Evolutionary conservation across 2,113 vertebrate genomes (phyloP).

Genomic region (Tylochromis polylepis): DNA sequence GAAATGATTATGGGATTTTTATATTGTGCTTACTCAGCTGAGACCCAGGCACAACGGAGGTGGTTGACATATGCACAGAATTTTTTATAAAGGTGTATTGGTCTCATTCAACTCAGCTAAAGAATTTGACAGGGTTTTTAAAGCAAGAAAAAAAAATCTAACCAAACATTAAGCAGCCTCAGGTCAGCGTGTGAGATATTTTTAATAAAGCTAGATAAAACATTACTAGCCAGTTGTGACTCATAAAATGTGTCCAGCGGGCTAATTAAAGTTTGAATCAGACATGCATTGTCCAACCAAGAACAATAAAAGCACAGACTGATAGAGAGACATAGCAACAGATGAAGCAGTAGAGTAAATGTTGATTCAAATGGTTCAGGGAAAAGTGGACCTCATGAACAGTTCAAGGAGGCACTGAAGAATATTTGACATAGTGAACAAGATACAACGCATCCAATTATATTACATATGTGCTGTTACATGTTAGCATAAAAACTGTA

Average conservation of each 20-base stretch:
- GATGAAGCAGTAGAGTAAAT: neutral
- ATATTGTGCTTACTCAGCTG: conserved; percentile 54
- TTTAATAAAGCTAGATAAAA: conserved; percentile 13
- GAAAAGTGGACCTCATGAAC: neutral
- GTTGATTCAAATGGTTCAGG: neutral
- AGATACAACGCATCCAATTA: neutral
- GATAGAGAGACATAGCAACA: conserved; percentile 17
- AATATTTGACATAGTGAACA: neutral
- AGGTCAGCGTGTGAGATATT: neutral
- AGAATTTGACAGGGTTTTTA: neutral
- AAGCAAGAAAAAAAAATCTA: neutral
- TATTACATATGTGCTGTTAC: neutral
- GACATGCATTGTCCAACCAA: neutral
- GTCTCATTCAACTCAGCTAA: conserved; percentile 2
- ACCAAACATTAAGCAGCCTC: neutral
- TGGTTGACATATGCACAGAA: conserved; percentile 13
- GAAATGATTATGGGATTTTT: conserved; percentile 57
- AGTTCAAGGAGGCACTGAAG: neutral
- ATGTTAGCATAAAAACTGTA: neutral
- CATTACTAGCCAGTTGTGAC: conserved; percentile 9
- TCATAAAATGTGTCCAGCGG: conserved; percentile 19
- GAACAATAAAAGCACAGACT: conserved; percentile 18
- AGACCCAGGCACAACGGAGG: conserved; percentile 11
- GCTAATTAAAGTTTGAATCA: conserved; percentile 11
- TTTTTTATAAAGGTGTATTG: conserved; percentile 1